A percentile compares a stretch with the other conserved stretches of the same genome.
These are phyloP conservation scores for Lasius platythorax DNA, from an alignment of 2,888 invertebrate species.

Conservation along the genomic window DNA sequence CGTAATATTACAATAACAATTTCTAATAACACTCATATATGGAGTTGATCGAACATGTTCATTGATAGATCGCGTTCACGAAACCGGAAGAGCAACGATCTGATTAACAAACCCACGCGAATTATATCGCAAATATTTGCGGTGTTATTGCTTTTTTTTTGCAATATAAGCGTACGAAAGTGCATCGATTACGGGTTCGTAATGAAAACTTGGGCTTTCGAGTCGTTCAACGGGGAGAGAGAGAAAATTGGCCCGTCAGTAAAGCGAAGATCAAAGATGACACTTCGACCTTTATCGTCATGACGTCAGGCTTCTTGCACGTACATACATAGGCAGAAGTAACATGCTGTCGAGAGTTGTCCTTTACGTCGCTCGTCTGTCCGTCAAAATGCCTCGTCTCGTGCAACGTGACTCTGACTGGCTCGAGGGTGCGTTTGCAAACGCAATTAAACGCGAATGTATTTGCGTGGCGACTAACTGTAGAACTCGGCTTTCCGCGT, in stretches of 20 bases:
- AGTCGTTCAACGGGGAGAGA: too few species aligned
- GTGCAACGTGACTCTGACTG: not conserved
- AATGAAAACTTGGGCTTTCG: constrained; percentile 12
- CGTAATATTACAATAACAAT: constrained; percentile 16
- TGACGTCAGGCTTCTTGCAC: constrained; percentile 29
- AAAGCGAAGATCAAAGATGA: constrained; percentile 53
- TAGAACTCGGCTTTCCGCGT: not conserved
- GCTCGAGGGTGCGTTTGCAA: constrained; percentile 43
- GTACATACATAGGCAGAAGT: not conserved
- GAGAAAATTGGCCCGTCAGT: constrained; percentile 15
- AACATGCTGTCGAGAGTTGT: constrained; percentile 28
- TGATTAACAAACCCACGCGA: constrained; percentile 28
- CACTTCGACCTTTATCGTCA: constrained; percentile 48
- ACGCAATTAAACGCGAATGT: constrained; percentile 42
- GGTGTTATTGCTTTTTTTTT: not conserved
- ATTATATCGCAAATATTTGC: not conserved
- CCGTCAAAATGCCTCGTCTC: constrained; percentile 40
- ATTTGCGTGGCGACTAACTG: constrained; percentile 32
- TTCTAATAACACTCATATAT: not conserved
- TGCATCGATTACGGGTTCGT: not conserved
- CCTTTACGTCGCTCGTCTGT: constrained; percentile 45
- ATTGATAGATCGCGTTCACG: constrained; percentile 1
- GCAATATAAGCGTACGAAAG: not conserved
- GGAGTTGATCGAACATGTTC: not conserved
- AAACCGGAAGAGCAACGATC: constrained; percentile 3